phyloP scores from a whole-genome alignment of 2,888 invertebrate species.

The Rhagonycha lutea region DNA sequence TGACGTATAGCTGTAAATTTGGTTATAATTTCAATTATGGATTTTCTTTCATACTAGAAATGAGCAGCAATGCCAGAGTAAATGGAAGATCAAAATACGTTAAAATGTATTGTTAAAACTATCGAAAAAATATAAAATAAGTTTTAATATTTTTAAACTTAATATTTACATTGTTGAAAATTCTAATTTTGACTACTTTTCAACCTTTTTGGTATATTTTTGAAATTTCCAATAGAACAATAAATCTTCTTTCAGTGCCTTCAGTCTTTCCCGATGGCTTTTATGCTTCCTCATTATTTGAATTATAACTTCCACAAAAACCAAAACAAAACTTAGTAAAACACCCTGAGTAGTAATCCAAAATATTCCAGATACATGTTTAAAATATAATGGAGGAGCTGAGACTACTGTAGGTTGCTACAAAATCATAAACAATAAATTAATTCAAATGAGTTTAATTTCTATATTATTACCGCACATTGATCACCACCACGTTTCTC shows the following conservation, averaged over 20 bases:
- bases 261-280: slow-evolving; percentile 63
- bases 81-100: too few species aligned
- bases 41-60: too few species aligned
- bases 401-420: slow-evolving; percentile 10
- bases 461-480: slow-evolving; percentile 58
- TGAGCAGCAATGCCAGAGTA: too few species aligned
- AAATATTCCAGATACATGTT: slow-evolving; percentile 81
- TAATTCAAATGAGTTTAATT: not conserved
- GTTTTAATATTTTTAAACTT: not conserved
- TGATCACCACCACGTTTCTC: slow-evolving; percentile 70
- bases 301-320: slow-evolving; percentile 69
- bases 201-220: slow-evolving; percentile 70
- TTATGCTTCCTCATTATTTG: slow-evolving; percentile 50
- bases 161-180: not conserved
- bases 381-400: slow-evolving; percentile 61
- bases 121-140: not conserved
- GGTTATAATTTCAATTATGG: too few species aligned
- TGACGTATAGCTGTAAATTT: too few species aligned
- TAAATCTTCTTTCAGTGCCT: slow-evolving; percentile 69
- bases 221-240: slow-evolving; percentile 72
- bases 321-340: slow-evolving; percentile 64
- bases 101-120: too few species aligned
- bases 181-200: not conserved
- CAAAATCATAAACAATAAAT: not conserved
- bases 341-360: slow-evolving; percentile 72